Evolutionary conservation across 2,113 vertebrate genomes (phyloP).

Genomic region (Oreochromis niloticus): DNA sequence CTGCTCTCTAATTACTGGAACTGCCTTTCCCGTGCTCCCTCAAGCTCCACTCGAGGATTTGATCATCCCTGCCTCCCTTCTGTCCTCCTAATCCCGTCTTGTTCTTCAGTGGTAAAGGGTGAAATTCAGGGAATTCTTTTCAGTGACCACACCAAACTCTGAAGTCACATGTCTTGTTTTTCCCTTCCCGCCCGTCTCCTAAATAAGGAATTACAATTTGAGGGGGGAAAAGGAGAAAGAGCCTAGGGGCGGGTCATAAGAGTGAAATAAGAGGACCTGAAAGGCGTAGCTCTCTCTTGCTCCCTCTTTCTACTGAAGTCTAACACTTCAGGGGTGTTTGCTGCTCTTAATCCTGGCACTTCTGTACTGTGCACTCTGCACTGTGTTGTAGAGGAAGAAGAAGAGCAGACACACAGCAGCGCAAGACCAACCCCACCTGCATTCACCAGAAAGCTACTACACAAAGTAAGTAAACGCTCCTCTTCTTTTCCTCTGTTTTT

Average conservation of each 20-base stretch:
- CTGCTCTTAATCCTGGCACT: background rate
- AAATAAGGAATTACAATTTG: conserved; percentile 66
- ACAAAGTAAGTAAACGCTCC: conserved; percentile 48
- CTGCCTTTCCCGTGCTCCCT: conserved; percentile 4
- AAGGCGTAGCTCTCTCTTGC: conserved; percentile 20
- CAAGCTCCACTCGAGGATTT: background rate
- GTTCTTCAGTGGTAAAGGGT: conserved; percentile 35
- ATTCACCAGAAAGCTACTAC: conserved; percentile 32
- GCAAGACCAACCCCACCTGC: conserved; percentile 4
- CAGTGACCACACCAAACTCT: conserved; percentile 59
- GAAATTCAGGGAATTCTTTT: conserved; percentile 70
- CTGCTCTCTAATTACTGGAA: conserved; percentile 19
- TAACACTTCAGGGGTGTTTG: conserved; percentile 38
- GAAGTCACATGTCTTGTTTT: conserved; percentile 46
- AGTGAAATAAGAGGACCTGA: conserved; percentile 50
- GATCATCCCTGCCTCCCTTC: background rate
- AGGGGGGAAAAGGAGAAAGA: conserved; percentile 31
- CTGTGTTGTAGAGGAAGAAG: conserved; percentile 32
- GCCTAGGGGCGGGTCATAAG: conserved; percentile 33
- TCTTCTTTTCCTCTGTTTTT: background rate
- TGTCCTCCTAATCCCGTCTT: background rate
- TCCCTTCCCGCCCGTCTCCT: conserved; percentile 55
- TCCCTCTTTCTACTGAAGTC: conserved; percentile 46
- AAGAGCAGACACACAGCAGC: background rate
- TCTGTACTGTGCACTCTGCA: background rate